Conservation (phyloP, 2,888 invertebrate species). For the Eupithecia insigniata region DNA sequence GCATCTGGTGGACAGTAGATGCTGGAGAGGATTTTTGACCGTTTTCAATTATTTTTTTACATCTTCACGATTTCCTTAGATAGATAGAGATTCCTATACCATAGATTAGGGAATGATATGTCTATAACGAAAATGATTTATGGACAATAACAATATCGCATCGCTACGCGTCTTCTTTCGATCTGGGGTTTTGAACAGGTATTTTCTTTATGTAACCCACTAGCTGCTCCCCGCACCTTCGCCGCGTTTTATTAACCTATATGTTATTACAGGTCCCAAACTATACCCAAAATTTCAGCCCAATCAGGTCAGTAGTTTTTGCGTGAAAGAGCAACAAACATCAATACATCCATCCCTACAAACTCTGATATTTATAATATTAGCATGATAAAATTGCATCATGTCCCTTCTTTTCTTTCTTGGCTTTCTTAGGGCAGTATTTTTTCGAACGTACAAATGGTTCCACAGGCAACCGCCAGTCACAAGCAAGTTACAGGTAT, state of each 20-base stretch:
- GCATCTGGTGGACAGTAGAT: background rate
- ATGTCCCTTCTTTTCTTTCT: background rate
- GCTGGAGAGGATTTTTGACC: no score
- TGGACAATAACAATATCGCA: background rate
- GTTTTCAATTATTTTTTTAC: background rate
- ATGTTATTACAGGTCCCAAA: no score
- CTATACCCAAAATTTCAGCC: no score
- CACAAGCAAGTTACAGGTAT: conserved; percentile 17
- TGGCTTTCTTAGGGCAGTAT: background rate
- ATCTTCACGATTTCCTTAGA: background rate
- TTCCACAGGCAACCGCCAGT: background rate
- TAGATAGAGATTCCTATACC: no score
- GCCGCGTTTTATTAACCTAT: no score
- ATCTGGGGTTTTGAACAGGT: background rate
- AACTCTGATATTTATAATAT: no score
- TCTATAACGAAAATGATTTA: no score
- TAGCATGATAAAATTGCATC: background rate
- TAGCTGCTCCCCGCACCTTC: no score
- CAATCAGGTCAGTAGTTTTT: no score
- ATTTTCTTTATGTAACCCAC: background rate
- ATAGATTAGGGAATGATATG: no score
- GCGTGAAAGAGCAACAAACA: no score
- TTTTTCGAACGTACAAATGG: background rate
- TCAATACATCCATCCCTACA: no score
- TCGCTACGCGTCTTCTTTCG: background rate